These are phyloP conservation scores for Podarcis cretensis DNA, from an alignment of 2,113 vertebrate species.

Conservation along the genomic window DNA sequence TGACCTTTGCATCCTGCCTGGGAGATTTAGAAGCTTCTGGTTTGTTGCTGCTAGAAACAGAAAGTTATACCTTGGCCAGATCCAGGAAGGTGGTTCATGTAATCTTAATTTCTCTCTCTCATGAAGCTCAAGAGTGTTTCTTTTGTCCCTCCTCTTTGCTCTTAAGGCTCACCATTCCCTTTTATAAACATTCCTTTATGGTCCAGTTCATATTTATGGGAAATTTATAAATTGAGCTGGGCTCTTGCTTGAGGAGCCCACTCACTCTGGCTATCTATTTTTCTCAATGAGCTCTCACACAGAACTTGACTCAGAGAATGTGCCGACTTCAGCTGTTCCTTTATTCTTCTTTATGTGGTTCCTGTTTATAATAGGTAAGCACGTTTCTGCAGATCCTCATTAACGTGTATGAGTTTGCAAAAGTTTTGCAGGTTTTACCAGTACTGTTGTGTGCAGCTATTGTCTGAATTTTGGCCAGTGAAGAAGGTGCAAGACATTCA, in stretches of 20 bases:
- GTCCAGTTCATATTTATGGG: not conserved
- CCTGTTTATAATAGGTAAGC: not conserved
- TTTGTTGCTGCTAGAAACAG: constrained; percentile 4
- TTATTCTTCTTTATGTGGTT: not conserved
- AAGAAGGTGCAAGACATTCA: not conserved
- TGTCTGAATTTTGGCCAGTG: not conserved
- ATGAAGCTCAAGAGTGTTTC: not conserved
- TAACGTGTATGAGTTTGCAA: not conserved
- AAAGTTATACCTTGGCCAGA: not conserved
- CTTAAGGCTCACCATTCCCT: not conserved
- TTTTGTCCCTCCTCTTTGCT: not conserved
- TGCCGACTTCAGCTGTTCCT: not conserved
- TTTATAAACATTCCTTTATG: not conserved
- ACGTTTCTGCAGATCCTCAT: constrained; percentile 2
- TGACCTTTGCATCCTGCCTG: not conserved
- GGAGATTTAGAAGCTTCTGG: not conserved
- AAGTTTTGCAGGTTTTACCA: not conserved
- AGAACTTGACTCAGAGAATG: not conserved
- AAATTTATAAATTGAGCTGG: not conserved
- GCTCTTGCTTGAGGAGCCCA: not conserved
- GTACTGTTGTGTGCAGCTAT: not conserved
- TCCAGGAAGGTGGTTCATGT: not conserved
- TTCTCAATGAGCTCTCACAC: not conserved
- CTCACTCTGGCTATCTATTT: not conserved
- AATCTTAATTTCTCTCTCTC: not conserved